These are phyloP conservation scores for Drosophila nr. medialis DNA, from an alignment of 2,888 invertebrate species.

Conservation along the genomic window DNA sequence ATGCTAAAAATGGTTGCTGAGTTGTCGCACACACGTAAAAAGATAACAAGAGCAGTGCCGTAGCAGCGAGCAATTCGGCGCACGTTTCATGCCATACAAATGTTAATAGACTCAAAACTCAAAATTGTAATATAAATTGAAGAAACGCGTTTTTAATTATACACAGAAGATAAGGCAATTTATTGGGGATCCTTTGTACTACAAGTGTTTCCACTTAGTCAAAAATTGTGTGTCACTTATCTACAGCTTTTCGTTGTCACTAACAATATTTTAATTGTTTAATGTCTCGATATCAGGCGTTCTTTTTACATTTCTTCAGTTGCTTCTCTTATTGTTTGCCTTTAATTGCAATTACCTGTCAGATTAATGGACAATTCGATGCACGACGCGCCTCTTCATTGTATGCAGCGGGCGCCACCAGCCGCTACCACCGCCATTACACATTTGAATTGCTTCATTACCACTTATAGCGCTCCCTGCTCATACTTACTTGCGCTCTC, in stretches of 20 bases:
- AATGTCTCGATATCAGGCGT: constrained; percentile 22
- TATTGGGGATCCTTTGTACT: not conserved
- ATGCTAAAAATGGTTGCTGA: not conserved
- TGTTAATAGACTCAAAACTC: not conserved
- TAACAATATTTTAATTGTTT: constrained; percentile 43
- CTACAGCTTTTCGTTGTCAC: constrained; percentile 39
- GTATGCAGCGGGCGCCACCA: constrained; percentile 45
- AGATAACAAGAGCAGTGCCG: not conserved
- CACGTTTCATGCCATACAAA: not conserved
- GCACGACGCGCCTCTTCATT: constrained; percentile 45
- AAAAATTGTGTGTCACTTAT: constrained; percentile 11
- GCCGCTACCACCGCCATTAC: constrained; percentile 9
- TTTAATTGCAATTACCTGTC: constrained; percentile 78
- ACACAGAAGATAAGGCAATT: not conserved
- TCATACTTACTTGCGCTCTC: constrained; percentile 7
- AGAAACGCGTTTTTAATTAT: not conserved
- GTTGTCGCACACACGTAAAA: not conserved
- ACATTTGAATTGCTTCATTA: constrained; percentile 72
- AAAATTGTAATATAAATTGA: not conserved
- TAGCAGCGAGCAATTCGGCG: constrained; percentile 12
- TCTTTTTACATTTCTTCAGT: constrained; percentile 24
- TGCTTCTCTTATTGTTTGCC: constrained; percentile 50
- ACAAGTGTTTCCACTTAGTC: constrained; percentile 12
- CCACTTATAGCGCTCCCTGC: constrained; percentile 61
- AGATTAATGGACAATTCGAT: constrained; percentile 68